Evolutionary conservation across 2,797 vertebrate genomes (phyloP).

Genomic region (Syncerus caffer): DNA sequence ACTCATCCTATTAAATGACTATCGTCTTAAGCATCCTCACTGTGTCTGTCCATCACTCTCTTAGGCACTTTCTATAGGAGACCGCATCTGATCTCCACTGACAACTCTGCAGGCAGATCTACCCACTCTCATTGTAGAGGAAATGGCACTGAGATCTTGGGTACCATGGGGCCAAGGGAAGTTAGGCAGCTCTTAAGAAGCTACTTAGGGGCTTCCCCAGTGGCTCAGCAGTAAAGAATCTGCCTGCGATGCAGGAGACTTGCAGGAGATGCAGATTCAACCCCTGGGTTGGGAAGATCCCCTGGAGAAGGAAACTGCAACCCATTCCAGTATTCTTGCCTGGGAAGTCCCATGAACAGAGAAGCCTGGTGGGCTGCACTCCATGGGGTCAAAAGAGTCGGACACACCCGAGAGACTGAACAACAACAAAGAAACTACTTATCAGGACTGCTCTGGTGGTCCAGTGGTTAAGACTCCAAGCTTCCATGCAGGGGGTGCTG

Average conservation of each 20-base stretch:
- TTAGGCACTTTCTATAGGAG: too few species aligned
- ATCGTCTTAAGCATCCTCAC: rapidly evolving
- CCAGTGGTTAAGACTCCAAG: background rate
- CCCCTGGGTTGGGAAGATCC: background rate
- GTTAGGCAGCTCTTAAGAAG: background rate
- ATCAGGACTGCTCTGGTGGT: background rate
- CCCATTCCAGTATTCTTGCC: background rate
- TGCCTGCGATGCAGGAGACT: background rate
- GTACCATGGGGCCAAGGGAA: background rate
- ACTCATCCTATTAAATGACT: background rate
- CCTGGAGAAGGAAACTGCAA: background rate
- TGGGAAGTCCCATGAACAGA: background rate
- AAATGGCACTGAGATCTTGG: rapidly evolving
- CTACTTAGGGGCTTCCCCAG: background rate
- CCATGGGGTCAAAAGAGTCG: background rate
- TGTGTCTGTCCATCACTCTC: rapidly evolving
- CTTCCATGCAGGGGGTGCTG: background rate
- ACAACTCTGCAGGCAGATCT: background rate
- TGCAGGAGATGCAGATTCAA: background rate
- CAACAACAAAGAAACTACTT: background rate
- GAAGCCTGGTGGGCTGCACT: background rate
- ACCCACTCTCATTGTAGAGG: background rate
- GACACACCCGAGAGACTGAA: background rate
- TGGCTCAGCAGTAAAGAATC: background rate
- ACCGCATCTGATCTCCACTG: rapidly evolving